These are phyloP conservation scores for Trogon surrucura DNA, from an alignment of 2,113 vertebrate species.

Conservation along the genomic window DNA sequence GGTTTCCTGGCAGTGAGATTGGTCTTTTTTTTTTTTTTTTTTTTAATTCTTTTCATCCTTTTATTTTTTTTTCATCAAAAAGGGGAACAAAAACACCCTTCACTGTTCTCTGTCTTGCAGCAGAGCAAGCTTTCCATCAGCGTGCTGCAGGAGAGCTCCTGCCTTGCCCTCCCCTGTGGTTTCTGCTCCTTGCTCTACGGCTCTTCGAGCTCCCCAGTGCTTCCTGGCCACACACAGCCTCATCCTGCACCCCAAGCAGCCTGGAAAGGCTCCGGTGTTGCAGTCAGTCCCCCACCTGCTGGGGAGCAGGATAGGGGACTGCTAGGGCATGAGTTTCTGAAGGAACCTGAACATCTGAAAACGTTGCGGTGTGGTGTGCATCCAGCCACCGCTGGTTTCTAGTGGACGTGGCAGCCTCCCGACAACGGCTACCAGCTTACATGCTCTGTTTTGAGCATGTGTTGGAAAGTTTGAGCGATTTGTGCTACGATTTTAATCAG, in stretches of 20 bases:
- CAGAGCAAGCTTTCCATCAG: neutral
- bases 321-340: fast-evolving
- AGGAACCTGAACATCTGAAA: neutral
- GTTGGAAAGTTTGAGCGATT: slow-evolving; percentile 50
- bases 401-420: fast-evolving
- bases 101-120: fast-evolving
- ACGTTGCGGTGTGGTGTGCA: fast-evolving
- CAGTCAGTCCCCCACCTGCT: neutral
- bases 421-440: fast-evolving
- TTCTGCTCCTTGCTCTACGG: fast-evolving
- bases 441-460: fast-evolving
- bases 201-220: fast-evolving
- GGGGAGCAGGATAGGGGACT: fast-evolving
- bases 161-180: neutral
- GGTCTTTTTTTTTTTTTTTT: neutral
- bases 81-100: neutral
- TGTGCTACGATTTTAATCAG: neutral
- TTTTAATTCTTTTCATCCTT: neutral
- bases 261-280: neutral
- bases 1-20: neutral
- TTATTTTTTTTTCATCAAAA: neutral
- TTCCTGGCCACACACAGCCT: neutral
- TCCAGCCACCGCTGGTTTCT: neutral
- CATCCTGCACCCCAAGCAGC: neutral
- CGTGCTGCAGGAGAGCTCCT: fast-evolving